phyloP scores from a whole-genome alignment of 2,113 vertebrate genomes.

The Capricornis sumatraensis region DNA sequence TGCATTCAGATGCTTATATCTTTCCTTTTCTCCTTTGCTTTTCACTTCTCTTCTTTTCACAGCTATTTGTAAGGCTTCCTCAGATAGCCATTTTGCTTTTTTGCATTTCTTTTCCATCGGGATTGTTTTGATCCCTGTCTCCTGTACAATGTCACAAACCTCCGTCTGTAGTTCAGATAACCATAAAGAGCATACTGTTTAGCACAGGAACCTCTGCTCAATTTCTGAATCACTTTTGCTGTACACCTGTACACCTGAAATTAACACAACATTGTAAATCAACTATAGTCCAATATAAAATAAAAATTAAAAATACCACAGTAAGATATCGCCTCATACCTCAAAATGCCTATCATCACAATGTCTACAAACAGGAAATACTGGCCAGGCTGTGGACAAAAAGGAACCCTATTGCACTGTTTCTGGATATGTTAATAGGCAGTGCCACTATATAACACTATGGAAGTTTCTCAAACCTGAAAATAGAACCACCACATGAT shows the following conservation, averaged over 20 bases:
- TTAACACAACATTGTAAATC: neutral
- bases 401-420: neutral
- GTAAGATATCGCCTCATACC: neutral
- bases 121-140: too few species aligned
- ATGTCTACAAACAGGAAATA: neutral
- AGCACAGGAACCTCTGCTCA: neutral
- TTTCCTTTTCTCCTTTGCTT: too few species aligned
- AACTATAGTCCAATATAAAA: neutral
- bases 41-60: too few species aligned
- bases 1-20: too few species aligned
- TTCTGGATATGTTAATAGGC: neutral
- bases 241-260: neutral
- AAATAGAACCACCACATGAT: neutral
- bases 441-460: neutral
- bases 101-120: too few species aligned
- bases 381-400: neutral
- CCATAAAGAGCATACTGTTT: neutral
- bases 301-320: neutral
- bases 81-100: too few species aligned
- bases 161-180: neutral
- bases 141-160: too few species aligned
- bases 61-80: too few species aligned
- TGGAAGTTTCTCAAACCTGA: neutral
- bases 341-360: neutral
- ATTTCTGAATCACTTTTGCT: neutral